phyloP scores from a whole-genome alignment of 2,888 invertebrate genomes.

The Luperina testacea region DNA sequence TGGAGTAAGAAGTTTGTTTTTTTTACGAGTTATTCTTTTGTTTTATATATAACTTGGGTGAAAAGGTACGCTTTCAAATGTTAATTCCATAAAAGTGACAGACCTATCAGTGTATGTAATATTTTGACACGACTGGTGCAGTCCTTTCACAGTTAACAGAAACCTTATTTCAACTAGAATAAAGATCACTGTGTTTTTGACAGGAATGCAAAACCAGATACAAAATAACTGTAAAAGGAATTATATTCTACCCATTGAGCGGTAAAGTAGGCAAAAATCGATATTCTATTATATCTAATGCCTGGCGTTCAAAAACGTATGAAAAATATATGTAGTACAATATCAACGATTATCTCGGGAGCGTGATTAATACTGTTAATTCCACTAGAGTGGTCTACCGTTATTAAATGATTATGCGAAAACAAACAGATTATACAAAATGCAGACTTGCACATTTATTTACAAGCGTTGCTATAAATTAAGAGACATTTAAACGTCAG shows the following conservation, averaged over 20 bases:
- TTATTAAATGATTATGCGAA: slow-evolving; percentile 14
- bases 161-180: not conserved
- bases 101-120: not conserved
- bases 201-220: not conserved
- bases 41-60: not conserved
- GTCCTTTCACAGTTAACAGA: not conserved
- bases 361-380: slow-evolving; percentile 10
- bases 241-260: not conserved
- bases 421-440: not conserved
- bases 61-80: too few species aligned
- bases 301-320: slow-evolving; percentile 10
- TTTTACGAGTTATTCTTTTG: not conserved
- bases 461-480: not conserved
- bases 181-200: not conserved
- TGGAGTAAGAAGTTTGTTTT: not conserved
- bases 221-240: not conserved
- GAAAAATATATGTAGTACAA: slow-evolving; percentile 14
- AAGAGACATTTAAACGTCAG: too few species aligned
- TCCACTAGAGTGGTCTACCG: slow-evolving; percentile 1
- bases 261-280: slow-evolving; percentile 4
- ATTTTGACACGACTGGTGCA: not conserved
- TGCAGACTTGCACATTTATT: too few species aligned
- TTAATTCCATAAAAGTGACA: not conserved
- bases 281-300: slow-evolving; percentile 13
- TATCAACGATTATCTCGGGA: slow-evolving; percentile 33